Conservation (phyloP, 1,140 invertebrate genomes). For the Artemia franciscana region DNA sequence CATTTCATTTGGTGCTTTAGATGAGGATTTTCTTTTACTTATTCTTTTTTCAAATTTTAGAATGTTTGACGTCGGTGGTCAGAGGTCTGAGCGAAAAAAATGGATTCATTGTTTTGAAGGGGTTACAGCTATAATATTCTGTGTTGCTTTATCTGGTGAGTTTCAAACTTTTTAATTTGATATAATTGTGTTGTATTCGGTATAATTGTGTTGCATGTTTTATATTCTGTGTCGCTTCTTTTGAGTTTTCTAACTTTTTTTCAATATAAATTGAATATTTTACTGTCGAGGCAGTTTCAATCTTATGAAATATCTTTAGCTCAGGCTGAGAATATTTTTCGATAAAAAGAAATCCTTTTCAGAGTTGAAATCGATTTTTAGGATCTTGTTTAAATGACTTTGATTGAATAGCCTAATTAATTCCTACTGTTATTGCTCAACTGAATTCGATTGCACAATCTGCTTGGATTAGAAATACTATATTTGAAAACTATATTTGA, state of each 20-base stretch:
- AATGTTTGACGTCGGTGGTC: conserved; percentile 80
- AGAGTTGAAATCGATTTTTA: no score
- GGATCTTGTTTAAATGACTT: no score
- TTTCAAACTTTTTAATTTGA: no score
- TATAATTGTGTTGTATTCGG: neutral
- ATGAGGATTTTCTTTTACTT: no score
- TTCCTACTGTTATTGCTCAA: neutral
- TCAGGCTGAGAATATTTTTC: no score
- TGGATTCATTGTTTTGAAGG: conserved; percentile 96
- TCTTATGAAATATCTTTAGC: no score
- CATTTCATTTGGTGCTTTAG: no score
- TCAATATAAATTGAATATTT: neutral
- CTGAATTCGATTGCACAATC: neutral
- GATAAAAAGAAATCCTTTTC: no score
- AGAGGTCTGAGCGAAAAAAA: conserved; percentile 81
- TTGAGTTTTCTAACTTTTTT: neutral
- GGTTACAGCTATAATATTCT: conserved; percentile 87
- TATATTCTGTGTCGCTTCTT: neutral
- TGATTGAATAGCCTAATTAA: conserved; percentile 28
- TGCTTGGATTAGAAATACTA: neutral
- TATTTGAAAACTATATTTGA: no score
- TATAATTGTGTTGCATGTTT: conserved; percentile 2
- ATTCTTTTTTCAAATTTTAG: no score
- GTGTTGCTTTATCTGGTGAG: conserved; percentile 65
- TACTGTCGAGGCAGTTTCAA: no score